Evolutionary conservation across 2,797 vertebrate genomes (phyloP).

Genomic region (Pagetopsis macropterus): DNA sequence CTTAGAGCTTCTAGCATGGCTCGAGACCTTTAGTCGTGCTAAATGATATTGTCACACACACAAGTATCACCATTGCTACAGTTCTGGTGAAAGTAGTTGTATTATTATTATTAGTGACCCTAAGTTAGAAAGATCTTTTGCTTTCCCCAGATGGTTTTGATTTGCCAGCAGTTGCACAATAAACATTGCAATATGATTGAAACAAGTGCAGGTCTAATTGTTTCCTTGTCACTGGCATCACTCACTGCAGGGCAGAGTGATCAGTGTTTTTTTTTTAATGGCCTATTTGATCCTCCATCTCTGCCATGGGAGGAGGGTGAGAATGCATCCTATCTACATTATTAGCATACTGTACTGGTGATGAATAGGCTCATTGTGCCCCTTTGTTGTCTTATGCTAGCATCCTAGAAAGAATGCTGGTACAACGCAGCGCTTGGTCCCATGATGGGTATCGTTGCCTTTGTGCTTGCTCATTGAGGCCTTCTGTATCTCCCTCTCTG

Average conservation of each 20-base stretch:
- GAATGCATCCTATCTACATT: slow-evolving; percentile 61
- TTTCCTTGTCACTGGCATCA: not conserved
- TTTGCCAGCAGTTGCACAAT: not conserved
- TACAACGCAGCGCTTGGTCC: slow-evolving; percentile 71
- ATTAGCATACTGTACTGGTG: slow-evolving; percentile 76
- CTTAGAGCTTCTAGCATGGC: not conserved
- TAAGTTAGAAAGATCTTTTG: not conserved
- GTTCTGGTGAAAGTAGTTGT: not conserved
- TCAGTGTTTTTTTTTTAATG: slow-evolving; percentile 35
- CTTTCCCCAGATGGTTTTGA: not conserved
- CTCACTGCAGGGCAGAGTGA: slow-evolving; percentile 12
- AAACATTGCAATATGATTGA: not conserved
- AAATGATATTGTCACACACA: too few relatives aligned
- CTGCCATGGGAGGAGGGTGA: slow-evolving; percentile 30
- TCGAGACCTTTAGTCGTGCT: not conserved
- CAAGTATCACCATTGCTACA: not conserved
- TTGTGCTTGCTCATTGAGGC: slow-evolving; percentile 78
- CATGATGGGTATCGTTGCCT: slow-evolving; percentile 62
- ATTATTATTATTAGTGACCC: too few relatives aligned
- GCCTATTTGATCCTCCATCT: slow-evolving; percentile 44
- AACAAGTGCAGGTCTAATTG: not conserved
- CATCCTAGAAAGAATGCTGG: slow-evolving; percentile 76
- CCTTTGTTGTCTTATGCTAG: slow-evolving; percentile 72
- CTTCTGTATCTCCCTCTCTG: slow-evolving; percentile 60
- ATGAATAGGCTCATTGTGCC: slow-evolving; percentile 80